Evolutionary conservation across 1,140 invertebrate species (phyloP).

Genomic region (Lucilia sericata): DNA sequence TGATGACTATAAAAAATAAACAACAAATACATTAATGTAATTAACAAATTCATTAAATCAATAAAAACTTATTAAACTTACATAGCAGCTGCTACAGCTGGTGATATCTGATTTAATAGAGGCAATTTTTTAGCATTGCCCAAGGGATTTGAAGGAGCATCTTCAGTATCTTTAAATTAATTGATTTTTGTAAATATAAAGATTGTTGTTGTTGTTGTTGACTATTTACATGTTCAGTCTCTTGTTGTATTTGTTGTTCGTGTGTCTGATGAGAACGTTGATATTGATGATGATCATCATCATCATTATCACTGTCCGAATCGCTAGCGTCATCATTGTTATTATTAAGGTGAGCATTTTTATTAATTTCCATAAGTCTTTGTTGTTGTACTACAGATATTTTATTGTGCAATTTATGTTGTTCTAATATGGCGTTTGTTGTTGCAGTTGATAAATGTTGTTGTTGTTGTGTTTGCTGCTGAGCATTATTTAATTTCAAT

Average conservation of each 20-base stretch:
- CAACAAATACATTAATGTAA: too few relatives aligned
- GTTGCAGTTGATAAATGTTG: conserved; percentile 28
- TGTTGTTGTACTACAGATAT: conserved; percentile 40
- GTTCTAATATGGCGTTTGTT: conserved; percentile 32
- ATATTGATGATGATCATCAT: conserved; percentile 11
- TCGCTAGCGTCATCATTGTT: conserved; percentile 27
- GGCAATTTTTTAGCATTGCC: conserved; percentile 46
- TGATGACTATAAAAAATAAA: conserved; percentile 53
- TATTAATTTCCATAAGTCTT: conserved; percentile 32
- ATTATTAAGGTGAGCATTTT: neutral
- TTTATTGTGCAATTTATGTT: conserved; percentile 38
- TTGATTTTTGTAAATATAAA: conserved; percentile 35
- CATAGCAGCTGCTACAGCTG: conserved; percentile 51
- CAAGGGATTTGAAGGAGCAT: neutral
- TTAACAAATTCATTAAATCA: too few relatives aligned
- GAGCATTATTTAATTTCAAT: conserved; percentile 5
- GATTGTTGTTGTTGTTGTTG: conserved; percentile 35
- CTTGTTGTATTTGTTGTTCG: conserved; percentile 42
- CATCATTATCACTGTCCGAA: conserved; percentile 1
- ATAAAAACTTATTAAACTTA: conserved; percentile 50
- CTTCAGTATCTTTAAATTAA: conserved; percentile 20
- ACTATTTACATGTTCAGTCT: conserved; percentile 41
- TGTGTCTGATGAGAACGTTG: neutral
- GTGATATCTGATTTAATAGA: conserved; percentile 58
- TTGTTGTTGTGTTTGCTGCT: conserved; percentile 38